phyloP scores from a whole-genome alignment of 2,888 invertebrate species.

The Aphodius granarius region DNA sequence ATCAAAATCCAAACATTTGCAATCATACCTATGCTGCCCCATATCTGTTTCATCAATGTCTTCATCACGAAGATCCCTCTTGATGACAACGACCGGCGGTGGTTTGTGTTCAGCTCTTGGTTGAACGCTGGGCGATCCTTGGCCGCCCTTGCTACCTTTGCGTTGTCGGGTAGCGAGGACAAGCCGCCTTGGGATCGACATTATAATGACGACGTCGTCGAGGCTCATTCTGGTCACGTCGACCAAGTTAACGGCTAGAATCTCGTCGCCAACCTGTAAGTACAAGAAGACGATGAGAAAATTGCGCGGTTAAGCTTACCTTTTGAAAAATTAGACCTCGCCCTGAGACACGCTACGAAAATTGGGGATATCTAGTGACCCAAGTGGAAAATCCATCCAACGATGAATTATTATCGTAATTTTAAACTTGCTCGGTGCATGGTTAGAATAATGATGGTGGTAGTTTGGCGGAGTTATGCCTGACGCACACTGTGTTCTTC shows the following conservation, averaged over 20 bases:
- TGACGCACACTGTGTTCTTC: not conserved
- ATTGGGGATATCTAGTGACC: not conserved
- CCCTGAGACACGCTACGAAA: not conserved
- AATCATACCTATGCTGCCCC: slow-evolving; percentile 47
- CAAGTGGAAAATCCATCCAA: not conserved
- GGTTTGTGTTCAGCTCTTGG: slow-evolving; percentile 79
- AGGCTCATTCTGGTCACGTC: slow-evolving; percentile 97
- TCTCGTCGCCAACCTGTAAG: slow-evolving; percentile 91
- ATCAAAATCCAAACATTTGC: not conserved
- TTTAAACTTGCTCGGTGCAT: not conserved
- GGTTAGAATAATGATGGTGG: not conserved
- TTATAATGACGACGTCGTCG: slow-evolving; percentile 98
- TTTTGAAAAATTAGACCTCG: not conserved
- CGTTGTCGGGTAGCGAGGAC: slow-evolving; percentile 90
- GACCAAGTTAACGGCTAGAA: slow-evolving; percentile 95
- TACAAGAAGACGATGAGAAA: not conserved
- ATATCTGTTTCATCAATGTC: slow-evolving; percentile 68
- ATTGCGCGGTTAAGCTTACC: not conserved
- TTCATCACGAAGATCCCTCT: slow-evolving; percentile 83
- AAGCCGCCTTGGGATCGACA: slow-evolving; percentile 96
- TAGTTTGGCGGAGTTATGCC: not conserved
- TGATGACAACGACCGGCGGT: slow-evolving; percentile 90
- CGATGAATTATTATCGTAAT: not conserved
- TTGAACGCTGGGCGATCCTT: slow-evolving; percentile 59
- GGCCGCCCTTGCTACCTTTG: slow-evolving; percentile 63